Evolutionary conservation across 2,797 vertebrate species (phyloP).

Genomic region (Arremon aurantiirostris): DNA sequence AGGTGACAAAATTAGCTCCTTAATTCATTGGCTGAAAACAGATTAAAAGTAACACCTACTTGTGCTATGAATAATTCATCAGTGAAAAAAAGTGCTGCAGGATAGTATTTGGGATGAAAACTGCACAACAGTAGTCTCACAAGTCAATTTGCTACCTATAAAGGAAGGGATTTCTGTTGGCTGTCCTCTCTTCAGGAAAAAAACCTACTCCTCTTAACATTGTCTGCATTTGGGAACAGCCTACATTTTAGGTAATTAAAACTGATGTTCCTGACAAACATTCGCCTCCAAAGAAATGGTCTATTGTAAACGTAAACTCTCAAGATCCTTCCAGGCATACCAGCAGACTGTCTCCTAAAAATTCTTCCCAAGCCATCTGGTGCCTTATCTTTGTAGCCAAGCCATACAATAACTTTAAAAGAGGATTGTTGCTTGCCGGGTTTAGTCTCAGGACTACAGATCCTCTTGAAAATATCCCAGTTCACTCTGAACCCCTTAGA

Average conservation of each 20-base stretch:
- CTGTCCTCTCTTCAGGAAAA: not conserved
- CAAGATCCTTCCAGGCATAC: conserved; percentile 54
- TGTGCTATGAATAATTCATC: not conserved
- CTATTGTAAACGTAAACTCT: conserved; percentile 48
- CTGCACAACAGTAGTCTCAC: not conserved
- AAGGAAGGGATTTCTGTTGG: not conserved
- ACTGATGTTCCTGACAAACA: conserved; percentile 44
- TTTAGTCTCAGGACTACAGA: conserved; percentile 15
- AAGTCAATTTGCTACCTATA: not conserved
- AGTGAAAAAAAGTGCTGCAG: not conserved
- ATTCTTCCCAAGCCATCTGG: conserved; percentile 69
- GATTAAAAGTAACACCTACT: not conserved
- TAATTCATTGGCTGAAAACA: not conserved
- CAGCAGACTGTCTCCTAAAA: conserved; percentile 62
- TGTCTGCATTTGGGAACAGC: conserved; percentile 40
- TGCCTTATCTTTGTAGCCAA: conserved; percentile 63
- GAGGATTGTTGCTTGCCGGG: not conserved
- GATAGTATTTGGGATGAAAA: not conserved
- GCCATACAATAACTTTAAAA: conserved; percentile 61
- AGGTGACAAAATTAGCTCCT: not conserved
- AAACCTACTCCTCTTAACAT: not conserved
- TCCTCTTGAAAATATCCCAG: conserved; percentile 6
- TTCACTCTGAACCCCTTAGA: not conserved
- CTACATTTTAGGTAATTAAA: conserved; percentile 55
- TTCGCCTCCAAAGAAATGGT: conserved; percentile 36